phyloP scores from a whole-genome alignment of 2,113 vertebrate genomes.

The Strigops habroptila region DNA sequence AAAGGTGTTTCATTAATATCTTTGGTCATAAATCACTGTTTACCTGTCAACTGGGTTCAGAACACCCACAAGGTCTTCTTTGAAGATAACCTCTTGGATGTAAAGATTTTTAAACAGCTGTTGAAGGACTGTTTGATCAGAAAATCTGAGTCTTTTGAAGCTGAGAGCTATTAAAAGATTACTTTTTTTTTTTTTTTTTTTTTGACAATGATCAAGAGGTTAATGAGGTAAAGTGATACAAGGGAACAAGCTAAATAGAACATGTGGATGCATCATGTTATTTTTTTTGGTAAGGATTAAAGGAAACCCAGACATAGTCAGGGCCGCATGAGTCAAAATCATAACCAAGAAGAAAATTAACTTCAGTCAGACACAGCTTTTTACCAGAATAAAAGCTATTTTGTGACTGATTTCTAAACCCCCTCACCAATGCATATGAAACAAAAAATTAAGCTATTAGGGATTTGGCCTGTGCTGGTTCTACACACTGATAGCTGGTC shows the following conservation, averaged over 20 bases:
- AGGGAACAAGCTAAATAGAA: conserved; percentile 66
- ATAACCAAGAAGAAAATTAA: conserved; percentile 57
- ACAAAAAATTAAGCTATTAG: background rate
- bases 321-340: conserved; percentile 48
- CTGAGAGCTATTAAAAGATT: conserved; percentile 70
- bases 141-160: conserved; percentile 73
- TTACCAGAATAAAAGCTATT: background rate
- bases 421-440: accelerated
- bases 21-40: conserved; percentile 76
- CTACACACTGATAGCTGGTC: background rate
- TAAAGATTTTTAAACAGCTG: conserved; percentile 69
- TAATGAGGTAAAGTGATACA: conserved; percentile 77
- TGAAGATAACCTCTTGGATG: conserved; percentile 76
- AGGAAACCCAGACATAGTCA: conserved; percentile 45
- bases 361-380: background rate
- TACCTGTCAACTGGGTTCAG: conserved; percentile 71
- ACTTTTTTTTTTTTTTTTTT: conserved; percentile 67
- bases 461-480: background rate
- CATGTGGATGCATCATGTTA: conserved; percentile 4
- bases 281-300: conserved; percentile 54
- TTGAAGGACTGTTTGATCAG: conserved; percentile 75
- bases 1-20: conserved; percentile 53
- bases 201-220: conserved; percentile 72
- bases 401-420: background rate
- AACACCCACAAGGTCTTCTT: conserved; percentile 73